Base-by-base conservation (phyloP, 2,888 invertebrate species). In the Disparrhopalites patrizii region DNA sequence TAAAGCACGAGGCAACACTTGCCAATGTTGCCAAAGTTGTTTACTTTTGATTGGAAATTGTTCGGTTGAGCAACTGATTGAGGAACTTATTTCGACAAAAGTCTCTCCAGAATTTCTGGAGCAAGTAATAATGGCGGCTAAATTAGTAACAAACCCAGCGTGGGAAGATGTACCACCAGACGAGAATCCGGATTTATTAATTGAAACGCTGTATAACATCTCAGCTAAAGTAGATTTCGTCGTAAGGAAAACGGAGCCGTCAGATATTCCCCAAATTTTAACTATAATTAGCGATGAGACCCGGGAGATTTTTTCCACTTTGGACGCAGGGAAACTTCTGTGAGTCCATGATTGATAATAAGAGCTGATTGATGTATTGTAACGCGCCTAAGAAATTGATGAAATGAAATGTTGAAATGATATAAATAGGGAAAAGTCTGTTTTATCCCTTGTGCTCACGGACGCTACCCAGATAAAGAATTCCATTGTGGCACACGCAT, bases 401-500 rank as follows among this genome's bases (percentile, higher is more conserved):
- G n/a, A 28, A 30, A 30, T 31, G 31, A 4, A 20, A 13, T 30
- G 15, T 40, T 62, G 0, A n/a, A n/a, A n/a, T n/a, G n/a, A n/a
- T n/a, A n/a, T n/a, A n/a, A n/a, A n/a, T 52, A 74, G 74, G 20
- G 74, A 74, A 55, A 73, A 64, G 18, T 73, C 68, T 3, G 67
- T 68, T 13, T 74, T 70, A 38, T 74, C 74, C 1, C 28, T 73
- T 8, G 71, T 70, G 13, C 50, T 74, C 2, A 67, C 66, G 23
- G 71, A 73, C 52, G 52, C 66, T 10, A 61, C 62, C 3, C 71
- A 71, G 28, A 30, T 67, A 4, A 66, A 68, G 27, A 23, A 62
- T 5, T 47, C 47, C 8, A 38, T 73, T 1, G 67, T 72, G 2
- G 73, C 72, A 4, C 70, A 69, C 20, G 73, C 71, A 1, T 70